phyloP scores from a whole-genome alignment of 2,797 vertebrate genomes.

The Helostoma temminkii region DNA sequence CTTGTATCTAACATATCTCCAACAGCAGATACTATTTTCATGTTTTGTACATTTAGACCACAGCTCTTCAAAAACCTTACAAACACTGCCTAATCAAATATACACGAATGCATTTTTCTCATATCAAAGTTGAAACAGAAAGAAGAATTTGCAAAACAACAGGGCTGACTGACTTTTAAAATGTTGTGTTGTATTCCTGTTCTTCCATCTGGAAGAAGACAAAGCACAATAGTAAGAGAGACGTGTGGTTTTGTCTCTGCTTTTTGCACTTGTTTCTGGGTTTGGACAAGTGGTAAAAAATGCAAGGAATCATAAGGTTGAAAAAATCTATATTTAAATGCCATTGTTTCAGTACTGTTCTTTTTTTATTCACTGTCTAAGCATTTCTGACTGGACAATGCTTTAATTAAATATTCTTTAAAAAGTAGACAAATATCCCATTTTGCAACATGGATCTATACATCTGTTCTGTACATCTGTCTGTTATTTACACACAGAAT shows the following conservation, averaged over 20 bases:
- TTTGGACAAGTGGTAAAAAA: slow-evolving; percentile 75
- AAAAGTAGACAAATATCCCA: slow-evolving; percentile 32
- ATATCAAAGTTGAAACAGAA: background rate
- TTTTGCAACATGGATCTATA: slow-evolving; percentile 11
- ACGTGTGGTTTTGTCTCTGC: slow-evolving; percentile 75
- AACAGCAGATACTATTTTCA: slow-evolving; percentile 4
- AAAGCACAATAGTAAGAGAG: slow-evolving; percentile 75
- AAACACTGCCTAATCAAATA: background rate
- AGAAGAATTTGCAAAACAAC: slow-evolving; percentile 46
- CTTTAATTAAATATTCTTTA: slow-evolving; percentile 17
- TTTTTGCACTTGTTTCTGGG: slow-evolving; percentile 78
- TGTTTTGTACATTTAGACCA: background rate
- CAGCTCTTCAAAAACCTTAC: background rate
- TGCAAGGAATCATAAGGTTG: slow-evolving; percentile 72
- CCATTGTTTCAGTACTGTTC: slow-evolving; percentile 56
- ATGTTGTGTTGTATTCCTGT: slow-evolving; percentile 56
- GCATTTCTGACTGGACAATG: slow-evolving; percentile 38
- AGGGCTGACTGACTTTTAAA: slow-evolving; percentile 36
- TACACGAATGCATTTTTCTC: slow-evolving; percentile 24
- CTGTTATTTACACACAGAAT: slow-evolving; percentile 1
- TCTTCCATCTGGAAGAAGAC: slow-evolving; percentile 64
- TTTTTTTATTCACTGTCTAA: slow-evolving; percentile 57
- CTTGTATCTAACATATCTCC: background rate
- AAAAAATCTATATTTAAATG: slow-evolving; percentile 76
- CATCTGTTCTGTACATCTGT: slow-evolving; percentile 1